Evolutionary conservation across 92 coral and sea anemone species (phyloP).

Genomic region (Epizoanthus scotinus): DNA sequence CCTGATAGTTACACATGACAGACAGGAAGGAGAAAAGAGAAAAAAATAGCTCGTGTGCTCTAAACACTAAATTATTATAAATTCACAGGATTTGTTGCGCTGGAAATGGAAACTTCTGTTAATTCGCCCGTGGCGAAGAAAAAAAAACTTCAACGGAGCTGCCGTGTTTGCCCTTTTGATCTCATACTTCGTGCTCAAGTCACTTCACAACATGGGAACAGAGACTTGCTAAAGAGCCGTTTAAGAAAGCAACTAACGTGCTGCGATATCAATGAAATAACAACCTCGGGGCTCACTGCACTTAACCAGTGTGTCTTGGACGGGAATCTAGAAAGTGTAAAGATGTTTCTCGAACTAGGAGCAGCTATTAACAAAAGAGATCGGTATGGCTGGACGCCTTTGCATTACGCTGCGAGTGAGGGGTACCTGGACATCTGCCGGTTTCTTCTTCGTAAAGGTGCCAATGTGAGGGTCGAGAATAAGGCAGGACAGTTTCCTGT

Average conservation of each 20-base stretch:
- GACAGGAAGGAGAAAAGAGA: neutral
- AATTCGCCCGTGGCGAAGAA: slow-evolving; percentile 12
- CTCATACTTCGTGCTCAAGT: slow-evolving; percentile 62
- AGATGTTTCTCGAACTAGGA: slow-evolving; percentile 84
- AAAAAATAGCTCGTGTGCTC: neutral
- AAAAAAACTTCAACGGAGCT: slow-evolving; percentile 13
- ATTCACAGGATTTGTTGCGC: neutral
- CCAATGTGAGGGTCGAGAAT: slow-evolving; percentile 76
- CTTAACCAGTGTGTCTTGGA: slow-evolving; percentile 94
- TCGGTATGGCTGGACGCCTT: slow-evolving; percentile 86
- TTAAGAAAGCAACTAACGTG: slow-evolving; percentile 68
- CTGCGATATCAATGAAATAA: slow-evolving; percentile 84
- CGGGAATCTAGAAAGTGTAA: slow-evolving; percentile 81
- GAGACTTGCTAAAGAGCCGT: slow-evolving; percentile 66
- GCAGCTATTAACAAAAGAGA: slow-evolving; percentile 88
- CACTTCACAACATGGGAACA: slow-evolving; percentile 60
- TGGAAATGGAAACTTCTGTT: slow-evolving; percentile 4
- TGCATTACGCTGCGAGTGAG: slow-evolving; percentile 96
- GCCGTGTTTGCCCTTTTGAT: slow-evolving; percentile 62
- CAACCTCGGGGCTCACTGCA: slow-evolving; percentile 90
- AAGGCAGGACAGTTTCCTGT: slow-evolving; percentile 88
- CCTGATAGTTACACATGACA: neutral
- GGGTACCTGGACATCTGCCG: slow-evolving; percentile 91
- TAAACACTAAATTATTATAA: neutral
- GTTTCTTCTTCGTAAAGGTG: slow-evolving; percentile 79